phyloP scores from a whole-genome alignment of 2,888 invertebrate genomes.

The Augiades crinisus region DNA sequence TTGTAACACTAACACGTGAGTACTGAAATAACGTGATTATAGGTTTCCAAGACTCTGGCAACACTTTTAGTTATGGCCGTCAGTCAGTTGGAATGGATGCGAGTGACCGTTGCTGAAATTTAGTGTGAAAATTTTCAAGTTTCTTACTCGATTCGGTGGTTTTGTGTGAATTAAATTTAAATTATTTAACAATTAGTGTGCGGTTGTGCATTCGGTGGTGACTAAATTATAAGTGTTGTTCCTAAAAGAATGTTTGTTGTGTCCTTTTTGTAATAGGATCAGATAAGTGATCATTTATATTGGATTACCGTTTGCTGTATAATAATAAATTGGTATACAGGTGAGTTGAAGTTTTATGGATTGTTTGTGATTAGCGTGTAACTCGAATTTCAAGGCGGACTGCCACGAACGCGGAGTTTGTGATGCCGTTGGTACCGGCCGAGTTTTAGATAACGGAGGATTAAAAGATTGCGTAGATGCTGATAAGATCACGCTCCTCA shows the following conservation, averaged over 20 bases:
- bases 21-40: conserved; percentile 60
- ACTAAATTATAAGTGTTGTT: conserved; percentile 60
- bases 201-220: conserved; percentile 56
- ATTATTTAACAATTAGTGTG: conserved; percentile 52
- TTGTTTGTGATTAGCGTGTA: conserved; percentile 8
- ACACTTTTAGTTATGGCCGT: conserved; percentile 77
- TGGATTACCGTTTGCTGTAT: conserved; percentile 74
- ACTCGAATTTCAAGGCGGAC: conserved; percentile 11
- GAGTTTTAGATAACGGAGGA: conserved; percentile 70
- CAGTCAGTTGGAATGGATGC: conserved; percentile 62
- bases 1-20: conserved; percentile 58
- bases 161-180: conserved; percentile 51
- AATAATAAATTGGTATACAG: conserved; percentile 58
- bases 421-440: conserved; percentile 48
- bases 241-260: conserved; percentile 71
- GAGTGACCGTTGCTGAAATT: conserved; percentile 61
- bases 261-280: conserved; percentile 72
- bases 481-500: conserved; percentile 57
- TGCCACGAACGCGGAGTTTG: conserved; percentile 63
- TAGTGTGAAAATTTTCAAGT: conserved; percentile 65
- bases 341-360: conserved; percentile 48
- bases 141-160: conserved; percentile 65
- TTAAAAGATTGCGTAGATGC: conserved; percentile 68
- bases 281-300: conserved; percentile 67
- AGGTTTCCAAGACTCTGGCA: conserved; percentile 44